Evolutionary conservation across 1,140 invertebrate species (phyloP).

Genomic region (Ganaspis sp.): DNA sequence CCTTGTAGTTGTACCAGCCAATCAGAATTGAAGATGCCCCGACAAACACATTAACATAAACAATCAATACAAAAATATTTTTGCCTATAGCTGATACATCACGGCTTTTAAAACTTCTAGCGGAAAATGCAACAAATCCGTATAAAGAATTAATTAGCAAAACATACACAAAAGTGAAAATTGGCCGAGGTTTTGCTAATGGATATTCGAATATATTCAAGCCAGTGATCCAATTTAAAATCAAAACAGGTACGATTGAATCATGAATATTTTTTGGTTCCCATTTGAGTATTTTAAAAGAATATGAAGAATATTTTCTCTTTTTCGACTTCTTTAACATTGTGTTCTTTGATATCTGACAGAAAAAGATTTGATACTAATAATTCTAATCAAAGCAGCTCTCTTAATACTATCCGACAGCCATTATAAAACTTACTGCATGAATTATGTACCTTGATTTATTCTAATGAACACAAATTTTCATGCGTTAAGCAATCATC

Average conservation of each 20-base stretch:
- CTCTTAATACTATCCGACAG: no score
- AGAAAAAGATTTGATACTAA: no score
- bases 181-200: not conserved
- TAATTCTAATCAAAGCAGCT: no score
- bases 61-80: constrained; percentile 1
- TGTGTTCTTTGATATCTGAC: no score
- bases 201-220: constrained; percentile 11
- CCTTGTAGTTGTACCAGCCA: constrained; percentile 9
- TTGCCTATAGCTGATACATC: not conserved
- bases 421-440: no score
- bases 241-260: not conserved
- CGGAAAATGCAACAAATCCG: not conserved
- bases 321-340: no score
- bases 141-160: not conserved
- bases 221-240: not conserved
- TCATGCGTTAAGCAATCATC: no score
- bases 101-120: not conserved
- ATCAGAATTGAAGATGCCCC: not conserved
- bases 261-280: not conserved
- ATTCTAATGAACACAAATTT: no score
- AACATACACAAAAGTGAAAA: not conserved
- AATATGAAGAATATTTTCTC: not conserved
- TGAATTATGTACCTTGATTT: no score
- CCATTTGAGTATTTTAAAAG: not conserved
- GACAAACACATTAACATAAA: not conserved